Base-by-base conservation (phyloP, 2,888 invertebrate species). In the Pasiphila rectangulata region DNA sequence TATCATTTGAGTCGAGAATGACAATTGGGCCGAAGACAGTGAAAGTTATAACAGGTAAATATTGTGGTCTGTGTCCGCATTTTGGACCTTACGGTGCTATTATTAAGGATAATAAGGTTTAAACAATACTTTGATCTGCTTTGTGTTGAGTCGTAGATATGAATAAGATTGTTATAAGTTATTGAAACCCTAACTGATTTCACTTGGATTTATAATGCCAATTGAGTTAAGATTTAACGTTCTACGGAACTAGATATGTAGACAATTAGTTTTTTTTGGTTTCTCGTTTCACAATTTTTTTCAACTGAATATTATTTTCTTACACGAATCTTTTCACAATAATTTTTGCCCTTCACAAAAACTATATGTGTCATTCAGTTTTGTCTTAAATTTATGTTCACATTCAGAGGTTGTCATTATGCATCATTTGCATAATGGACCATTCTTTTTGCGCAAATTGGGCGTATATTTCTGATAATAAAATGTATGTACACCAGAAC, bases 1-100 rank as follows among this genome's bases (percentile, higher is more conserved):
- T 82, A 85, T 83, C 83, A 80, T 80, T 54, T 38, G 67, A 75
- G 73, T 67, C 62, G 65, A 75, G 73, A 79, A 79, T 80, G 84
- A 83, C 84, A 82, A 75, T 56, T 64, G 60, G 57, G 53, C 36
- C 50, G 36, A 56, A 57, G 57, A 56, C 55, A 70, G 78, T 70
- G 75, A 77, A 75, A 78, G 76, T 68, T 40, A 29, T 47, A 54
- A 48, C 52, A 57, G 55, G 56, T 54, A 55, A 16, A 45, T 37
- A 48, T 52, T 49, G 50, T 49, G 48, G 46, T 45, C 52, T 39
- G 45, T 10, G 36, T 51, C 38, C 25, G 36, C 27, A 38, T 45
- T 50, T 39, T 32, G n/a, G 27, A 43, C 37, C 23, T 21, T 30
- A 44, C 17, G 7, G 9, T 10, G 3, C 5, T 16, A 16, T 16